A percentile compares a stretch with the other conserved stretches of the same genome.
These are phyloP conservation scores for Oryzias javanicus DNA, from an alignment of 2,113 vertebrate genomes.

Conservation along the genomic window DNA sequence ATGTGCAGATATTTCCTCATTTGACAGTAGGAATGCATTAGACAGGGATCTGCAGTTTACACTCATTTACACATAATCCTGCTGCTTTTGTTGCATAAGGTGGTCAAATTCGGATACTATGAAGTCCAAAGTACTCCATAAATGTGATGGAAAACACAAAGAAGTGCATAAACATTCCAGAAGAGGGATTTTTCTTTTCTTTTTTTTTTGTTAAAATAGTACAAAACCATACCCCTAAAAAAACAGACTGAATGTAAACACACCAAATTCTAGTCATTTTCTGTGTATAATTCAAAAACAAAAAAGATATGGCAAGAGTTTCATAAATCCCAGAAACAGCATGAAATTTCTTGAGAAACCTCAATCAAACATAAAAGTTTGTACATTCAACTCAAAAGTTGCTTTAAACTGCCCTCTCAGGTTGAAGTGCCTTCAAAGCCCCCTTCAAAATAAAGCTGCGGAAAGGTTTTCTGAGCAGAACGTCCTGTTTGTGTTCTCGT, in stretches of 20 bases:
- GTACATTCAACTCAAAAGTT: slow-evolving; percentile 67
- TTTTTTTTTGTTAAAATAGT: slow-evolving; percentile 14
- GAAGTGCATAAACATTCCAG: slow-evolving; percentile 38
- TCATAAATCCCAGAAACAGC: slow-evolving; percentile 45
- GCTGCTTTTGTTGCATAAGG: slow-evolving; percentile 22
- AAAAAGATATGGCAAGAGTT: slow-evolving; percentile 49
- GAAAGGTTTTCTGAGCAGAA: slow-evolving; percentile 7
- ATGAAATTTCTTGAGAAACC: slow-evolving; percentile 44
- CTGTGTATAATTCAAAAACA: slow-evolving; percentile 38
- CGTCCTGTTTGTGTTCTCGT: slow-evolving; percentile 7
- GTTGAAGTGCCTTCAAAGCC: slow-evolving; percentile 43
- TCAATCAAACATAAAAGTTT: slow-evolving; percentile 57
- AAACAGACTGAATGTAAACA: slow-evolving; percentile 60
- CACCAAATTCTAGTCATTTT: slow-evolving; percentile 43
- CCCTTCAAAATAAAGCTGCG: slow-evolving; percentile 54
- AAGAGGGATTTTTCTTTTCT: slow-evolving; percentile 30
- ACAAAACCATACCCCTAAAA: slow-evolving; percentile 41
- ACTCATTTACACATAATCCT: slow-evolving; percentile 51
- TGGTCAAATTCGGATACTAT: slow-evolving; percentile 35
- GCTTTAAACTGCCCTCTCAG: slow-evolving; percentile 30
- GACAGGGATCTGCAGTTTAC: slow-evolving; percentile 48
- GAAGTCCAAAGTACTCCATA: slow-evolving; percentile 23
- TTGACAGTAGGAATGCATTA: slow-evolving; percentile 45
- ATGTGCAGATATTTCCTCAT: slow-evolving; percentile 36
- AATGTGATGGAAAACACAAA: slow-evolving; percentile 34